A percentile compares a stretch with the other conserved stretches of the same genome.
Evolutionary conservation across 1,140 invertebrate genomes (phyloP).

Genomic region (Aricia agestis): DNA sequence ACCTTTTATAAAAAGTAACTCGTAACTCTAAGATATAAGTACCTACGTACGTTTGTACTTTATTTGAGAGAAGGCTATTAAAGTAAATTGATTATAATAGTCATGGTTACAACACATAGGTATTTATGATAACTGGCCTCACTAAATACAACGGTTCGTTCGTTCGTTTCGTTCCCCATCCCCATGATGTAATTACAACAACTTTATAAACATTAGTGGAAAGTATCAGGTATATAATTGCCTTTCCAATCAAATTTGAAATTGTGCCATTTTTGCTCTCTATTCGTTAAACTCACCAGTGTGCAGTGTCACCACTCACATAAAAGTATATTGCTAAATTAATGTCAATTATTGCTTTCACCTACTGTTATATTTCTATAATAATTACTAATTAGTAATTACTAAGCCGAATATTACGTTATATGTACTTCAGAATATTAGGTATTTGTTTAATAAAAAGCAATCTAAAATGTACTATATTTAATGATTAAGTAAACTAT

Average conservation of each 20-base stretch:
- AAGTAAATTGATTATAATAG: too few relatives aligned
- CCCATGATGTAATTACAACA: not conserved
- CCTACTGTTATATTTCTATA: not conserved
- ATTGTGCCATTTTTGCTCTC: not conserved
- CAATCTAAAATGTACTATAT: constrained; percentile 1
- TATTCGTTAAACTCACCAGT: not conserved
- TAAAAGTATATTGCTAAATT: not conserved
- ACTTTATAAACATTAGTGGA: too few relatives aligned
- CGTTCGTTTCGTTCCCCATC: not conserved
- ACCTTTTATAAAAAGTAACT: not conserved
- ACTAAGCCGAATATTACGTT: not conserved
- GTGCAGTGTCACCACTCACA: too few relatives aligned
- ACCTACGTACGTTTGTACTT: not conserved
- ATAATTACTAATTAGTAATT: too few relatives aligned
- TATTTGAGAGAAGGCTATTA: not conserved
- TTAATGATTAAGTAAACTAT: constrained; percentile 3
- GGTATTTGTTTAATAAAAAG: not conserved
- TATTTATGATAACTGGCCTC: too few relatives aligned
- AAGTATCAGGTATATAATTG: too few relatives aligned
- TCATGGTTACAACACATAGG: too few relatives aligned
- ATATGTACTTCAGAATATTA: not conserved
- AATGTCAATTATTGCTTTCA: constrained; percentile 3
- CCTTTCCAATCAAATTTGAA: not conserved
- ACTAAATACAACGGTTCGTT: too few relatives aligned
- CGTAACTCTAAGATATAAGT: not conserved